These are phyloP conservation scores for Phalacrocorax carbo DNA, from an alignment of 2,113 vertebrate species.

Conservation along the genomic window DNA sequence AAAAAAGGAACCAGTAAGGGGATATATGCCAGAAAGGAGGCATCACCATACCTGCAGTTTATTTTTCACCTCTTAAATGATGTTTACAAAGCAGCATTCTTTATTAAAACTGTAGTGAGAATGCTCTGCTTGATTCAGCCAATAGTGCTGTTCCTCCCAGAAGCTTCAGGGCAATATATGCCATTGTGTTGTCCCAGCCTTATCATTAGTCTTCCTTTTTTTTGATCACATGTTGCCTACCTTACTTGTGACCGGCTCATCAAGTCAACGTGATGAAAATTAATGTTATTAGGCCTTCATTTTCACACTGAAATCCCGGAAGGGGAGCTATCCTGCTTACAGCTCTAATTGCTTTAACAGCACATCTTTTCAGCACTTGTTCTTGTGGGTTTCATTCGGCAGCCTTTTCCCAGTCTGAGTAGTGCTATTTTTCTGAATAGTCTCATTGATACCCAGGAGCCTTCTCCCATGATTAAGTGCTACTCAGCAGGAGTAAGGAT, in stretches of 20 bases:
- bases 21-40: neutral
- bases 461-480: neutral
- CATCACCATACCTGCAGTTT: neutral
- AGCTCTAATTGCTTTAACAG: constrained; percentile 29
- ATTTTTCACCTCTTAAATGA: neutral
- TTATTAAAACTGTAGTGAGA: neutral
- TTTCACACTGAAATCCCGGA: neutral
- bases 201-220: neutral
- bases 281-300: neutral
- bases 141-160: neutral
- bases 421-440: neutral
- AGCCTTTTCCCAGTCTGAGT: neutral
- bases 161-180: neutral
- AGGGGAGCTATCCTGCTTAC: neutral
- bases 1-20: neutral
- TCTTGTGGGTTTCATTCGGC: neutral
- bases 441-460: neutral
- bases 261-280: constrained; percentile 10
- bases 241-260: neutral
- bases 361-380: neutral
- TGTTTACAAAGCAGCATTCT: neutral
- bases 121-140: neutral
- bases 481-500: neutral
- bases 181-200: neutral
- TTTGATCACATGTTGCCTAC: rapidly evolving